phyloP scores from a whole-genome alignment of 2,797 vertebrate genomes.

The Glossophaga mutica region DNA sequence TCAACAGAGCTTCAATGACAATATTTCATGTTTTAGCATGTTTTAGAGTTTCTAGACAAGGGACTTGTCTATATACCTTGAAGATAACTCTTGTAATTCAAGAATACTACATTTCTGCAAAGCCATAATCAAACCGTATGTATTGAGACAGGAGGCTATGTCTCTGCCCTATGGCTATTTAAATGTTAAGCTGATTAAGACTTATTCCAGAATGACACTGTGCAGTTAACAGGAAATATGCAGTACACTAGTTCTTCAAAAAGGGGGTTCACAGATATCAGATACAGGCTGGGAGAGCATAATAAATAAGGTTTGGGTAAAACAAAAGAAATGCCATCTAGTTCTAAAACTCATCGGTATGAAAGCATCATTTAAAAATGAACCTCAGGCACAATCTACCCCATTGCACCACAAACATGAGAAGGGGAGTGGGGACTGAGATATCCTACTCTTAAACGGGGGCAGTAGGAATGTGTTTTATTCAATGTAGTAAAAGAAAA shows the following conservation, averaged over 20 bases:
- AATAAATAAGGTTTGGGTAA: background rate
- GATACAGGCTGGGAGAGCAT: background rate
- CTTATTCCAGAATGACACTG: background rate
- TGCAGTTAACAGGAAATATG: background rate
- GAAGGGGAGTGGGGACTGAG: background rate
- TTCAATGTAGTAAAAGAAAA: background rate
- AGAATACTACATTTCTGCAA: slow-evolving; percentile 2
- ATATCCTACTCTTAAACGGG: background rate
- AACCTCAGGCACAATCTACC: background rate
- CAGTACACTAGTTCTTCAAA: background rate
- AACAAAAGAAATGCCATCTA: background rate
- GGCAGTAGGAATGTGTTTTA: background rate
- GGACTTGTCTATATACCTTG: background rate
- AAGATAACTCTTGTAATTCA: slow-evolving; percentile 15
- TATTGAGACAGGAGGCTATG: background rate
- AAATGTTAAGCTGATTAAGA: background rate
- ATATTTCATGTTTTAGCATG: background rate
- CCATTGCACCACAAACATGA: background rate
- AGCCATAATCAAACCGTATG: background rate
- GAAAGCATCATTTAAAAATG: background rate
- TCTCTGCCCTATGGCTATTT: background rate
- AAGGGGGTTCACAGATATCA: background rate
- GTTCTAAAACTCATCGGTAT: background rate
- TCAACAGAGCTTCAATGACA: background rate
- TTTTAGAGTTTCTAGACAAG: background rate